Percentiles rank a stretch among this genome's conserved stretches.
Conservation (phyloP, 2,888 invertebrate genomes). For the Ormia ochracea region DNA sequence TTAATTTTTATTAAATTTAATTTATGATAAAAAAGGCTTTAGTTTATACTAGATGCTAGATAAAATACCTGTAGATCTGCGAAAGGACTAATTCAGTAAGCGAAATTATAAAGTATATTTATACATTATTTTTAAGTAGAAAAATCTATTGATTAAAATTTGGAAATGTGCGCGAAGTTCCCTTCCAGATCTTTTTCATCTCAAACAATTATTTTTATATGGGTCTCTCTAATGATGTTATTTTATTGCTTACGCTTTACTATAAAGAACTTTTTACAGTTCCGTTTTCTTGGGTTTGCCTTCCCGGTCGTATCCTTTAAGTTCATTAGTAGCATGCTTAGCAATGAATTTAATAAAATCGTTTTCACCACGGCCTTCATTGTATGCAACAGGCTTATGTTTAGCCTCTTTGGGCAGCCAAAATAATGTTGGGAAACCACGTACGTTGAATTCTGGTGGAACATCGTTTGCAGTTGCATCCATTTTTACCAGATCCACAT, state of each 20-base stretch:
- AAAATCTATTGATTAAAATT: slow-evolving; percentile 2
- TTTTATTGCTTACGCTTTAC: slow-evolving; percentile 11
- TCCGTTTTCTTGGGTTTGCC: slow-evolving; percentile 81
- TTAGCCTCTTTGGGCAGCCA: slow-evolving; percentile 93
- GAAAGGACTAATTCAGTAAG: slow-evolving; percentile 21
- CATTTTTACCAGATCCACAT: slow-evolving; percentile 95
- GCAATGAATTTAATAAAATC: slow-evolving; percentile 97
- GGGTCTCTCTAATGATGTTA: not conserved
- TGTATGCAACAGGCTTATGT: slow-evolving; percentile 88
- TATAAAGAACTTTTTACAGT: slow-evolving; percentile 67
- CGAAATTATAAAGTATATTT: slow-evolving; percentile 14
- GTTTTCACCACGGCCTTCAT: slow-evolving; percentile 94
- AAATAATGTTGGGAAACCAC: slow-evolving; percentile 98
- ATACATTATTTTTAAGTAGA: slow-evolving; percentile 8
- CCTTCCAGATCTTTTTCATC: slow-evolving; percentile 29
- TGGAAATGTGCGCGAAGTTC: slow-evolving; percentile 60
- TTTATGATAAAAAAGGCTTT: slow-evolving; percentile 45
- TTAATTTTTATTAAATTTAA: slow-evolving; percentile 41
- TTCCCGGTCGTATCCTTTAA: slow-evolving; percentile 90
- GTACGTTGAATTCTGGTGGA: slow-evolving; percentile 91
- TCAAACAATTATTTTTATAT: slow-evolving; percentile 23
- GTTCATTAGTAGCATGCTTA: slow-evolving; percentile 90
- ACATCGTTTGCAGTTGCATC: slow-evolving; percentile 99
- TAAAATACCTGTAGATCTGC: slow-evolving; percentile 20
- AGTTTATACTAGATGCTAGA: slow-evolving; percentile 44